Evolutionary conservation across 2,797 vertebrate species (phyloP), one percentile per base, ranked within the genome.

Genomic region (Xyrichtys novacula): DNA sequence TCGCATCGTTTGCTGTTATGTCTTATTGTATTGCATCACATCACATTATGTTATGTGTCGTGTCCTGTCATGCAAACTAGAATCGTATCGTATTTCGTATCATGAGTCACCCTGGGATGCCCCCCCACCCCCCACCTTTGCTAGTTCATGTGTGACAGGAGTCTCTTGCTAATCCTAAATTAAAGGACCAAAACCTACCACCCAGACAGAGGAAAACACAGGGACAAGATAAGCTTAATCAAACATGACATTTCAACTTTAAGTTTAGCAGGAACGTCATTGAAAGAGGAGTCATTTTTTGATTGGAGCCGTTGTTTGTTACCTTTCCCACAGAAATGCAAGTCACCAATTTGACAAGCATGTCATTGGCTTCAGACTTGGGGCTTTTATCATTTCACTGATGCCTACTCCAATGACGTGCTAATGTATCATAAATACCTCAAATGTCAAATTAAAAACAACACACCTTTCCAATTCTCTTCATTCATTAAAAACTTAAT

Each of bases 371-470:
- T 64, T 63, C 19, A 52, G 23, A 42, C 26, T 70, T n/a, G 17
- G 42, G 31, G 38, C 26, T 72, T 54, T 52, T 67, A 54, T 53
- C n/a, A 48, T 59, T 57, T 7, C 19, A 12, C 36, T 48, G 12
- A 29, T 34, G 23, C 23, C 25, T 22, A 38, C 29, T 74, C 17
- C 10, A 20, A 20, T 57, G 16, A 42, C 16, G 50, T 23, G 16
- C 14, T 40, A 40, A 63, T 57, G 26, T 22, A n/a, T 58, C 40
- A 58, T 32, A 54, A 58, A 57, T 32, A 14, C 28, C 32, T 32
- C 28, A 8, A 8, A 34, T 34, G 42, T 16, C 25, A 31, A 36
- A 23, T 39, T 48, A 19, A 40, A 53, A 63, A 9, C 10, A 20
- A 23, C 25, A 46, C 32, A 40, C 50, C 47, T 59, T 4, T 44